phyloP scores from a whole-genome alignment of 2,113 vertebrate genomes.

The Coregonus clupeaformis region DNA sequence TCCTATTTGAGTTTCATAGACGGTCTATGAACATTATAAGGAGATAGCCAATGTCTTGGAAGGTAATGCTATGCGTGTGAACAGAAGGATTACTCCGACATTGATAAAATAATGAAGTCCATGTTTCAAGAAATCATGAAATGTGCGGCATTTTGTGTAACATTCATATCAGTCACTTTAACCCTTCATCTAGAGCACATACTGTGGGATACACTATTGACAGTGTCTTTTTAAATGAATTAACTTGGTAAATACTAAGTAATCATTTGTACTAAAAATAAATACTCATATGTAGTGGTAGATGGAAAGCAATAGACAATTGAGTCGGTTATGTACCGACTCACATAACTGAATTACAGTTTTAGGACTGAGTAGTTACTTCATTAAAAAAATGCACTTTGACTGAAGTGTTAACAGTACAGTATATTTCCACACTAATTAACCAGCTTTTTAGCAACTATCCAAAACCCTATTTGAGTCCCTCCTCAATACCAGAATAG shows the following conservation, averaged over 20 bases:
- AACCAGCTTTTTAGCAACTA: background rate
- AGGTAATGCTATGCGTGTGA: background rate
- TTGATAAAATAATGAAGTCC: background rate
- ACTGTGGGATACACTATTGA: background rate
- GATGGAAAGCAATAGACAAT: background rate
- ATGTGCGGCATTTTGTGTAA: background rate
- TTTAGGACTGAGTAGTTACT: background rate
- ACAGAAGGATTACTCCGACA: background rate
- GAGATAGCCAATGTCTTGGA: background rate
- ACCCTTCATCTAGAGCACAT: background rate
- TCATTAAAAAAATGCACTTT: background rate
- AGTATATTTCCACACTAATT: constrained; percentile 1
- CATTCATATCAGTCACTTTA: background rate
- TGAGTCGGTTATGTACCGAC: background rate
- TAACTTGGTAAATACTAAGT: background rate
- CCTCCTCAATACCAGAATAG: background rate
- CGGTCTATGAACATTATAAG: background rate
- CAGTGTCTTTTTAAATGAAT: background rate
- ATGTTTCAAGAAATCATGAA: background rate
- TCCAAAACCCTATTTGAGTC: background rate
- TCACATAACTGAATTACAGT: background rate
- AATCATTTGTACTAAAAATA: background rate
- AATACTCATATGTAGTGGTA: background rate
- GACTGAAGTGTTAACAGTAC: background rate
- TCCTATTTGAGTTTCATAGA: background rate